Base-by-base conservation (phyloP, 1,140 invertebrate species). In the Coelopa frigida region DNA sequence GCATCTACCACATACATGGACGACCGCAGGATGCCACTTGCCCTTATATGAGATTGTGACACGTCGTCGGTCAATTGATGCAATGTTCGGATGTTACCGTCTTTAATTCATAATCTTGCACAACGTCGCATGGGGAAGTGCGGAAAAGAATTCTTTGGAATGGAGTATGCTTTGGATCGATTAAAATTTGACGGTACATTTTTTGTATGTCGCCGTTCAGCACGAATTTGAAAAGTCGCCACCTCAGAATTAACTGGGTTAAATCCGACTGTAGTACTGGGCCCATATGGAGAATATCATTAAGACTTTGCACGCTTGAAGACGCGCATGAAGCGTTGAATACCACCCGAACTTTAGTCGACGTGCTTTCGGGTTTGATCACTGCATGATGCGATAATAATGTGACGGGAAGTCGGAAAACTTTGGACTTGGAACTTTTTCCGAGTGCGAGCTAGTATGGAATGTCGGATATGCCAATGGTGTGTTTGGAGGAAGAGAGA, bases 101-200 rank as follows among this genome's bases (percentile, higher is more conserved):
- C n/a, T n/a, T n/a, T n/a, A n/a, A n/a, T n/a, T n/a, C n/a, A n/a
- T n/a, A n/a, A n/a, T n/a, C n/a, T n/a, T n/a, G n/a, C n/a, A n/a
- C n/a, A n/a, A n/a, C n/a, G n/a, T n/a, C n/a, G n/a, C n/a, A n/a
- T n/a, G 41, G 32, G 27, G 20, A 17, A 2, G 24, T 20, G 29
- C 57, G 43, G 57, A 62, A 70, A 1, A 69, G 36, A 27, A 71
- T 65, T 38, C 57, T 33, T 49, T n/a, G n/a, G n/a, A n/a, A n/a
- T n/a, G n/a, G 43, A 8, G 36, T 27, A 22, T 69, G 50, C 6
- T 54, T 41, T 4, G 44, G 15, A 27, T 54, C 22, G 5, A 71
- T 40, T 14, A 18, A 12, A 10, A 61, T 52, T 40, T 55, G 54
- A n/a, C 59, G 44, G 46, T 59, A 69, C 55, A 67, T 67, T 46